These are phyloP conservation scores for Petrosia ficiformis DNA, from an alignment of 37 sponge, comb jelly and placozoan genomes.

Conservation along the genomic window DNA sequence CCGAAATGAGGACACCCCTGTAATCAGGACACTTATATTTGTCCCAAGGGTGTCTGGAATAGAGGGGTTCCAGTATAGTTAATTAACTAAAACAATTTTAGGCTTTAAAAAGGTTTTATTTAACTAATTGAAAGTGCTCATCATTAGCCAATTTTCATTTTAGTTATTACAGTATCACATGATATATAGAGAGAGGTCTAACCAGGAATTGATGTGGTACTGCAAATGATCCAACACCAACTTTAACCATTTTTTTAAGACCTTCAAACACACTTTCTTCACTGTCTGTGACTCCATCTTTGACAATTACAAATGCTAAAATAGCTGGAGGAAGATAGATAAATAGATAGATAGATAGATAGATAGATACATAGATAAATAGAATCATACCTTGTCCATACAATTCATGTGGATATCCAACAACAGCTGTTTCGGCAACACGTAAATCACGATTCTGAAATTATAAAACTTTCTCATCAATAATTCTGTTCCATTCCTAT, in stretches of 20 bases:
- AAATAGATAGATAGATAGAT: background rate
- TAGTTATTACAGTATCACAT: too few species aligned
- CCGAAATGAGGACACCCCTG: too few species aligned
- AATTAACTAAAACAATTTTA: too few species aligned
- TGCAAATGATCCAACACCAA: conserved; percentile 87
- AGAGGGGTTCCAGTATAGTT: too few species aligned
- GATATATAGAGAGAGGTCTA: too few species aligned
- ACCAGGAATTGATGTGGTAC: conserved; percentile 79
- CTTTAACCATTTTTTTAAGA: conserved; percentile 29
- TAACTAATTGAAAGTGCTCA: too few species aligned
- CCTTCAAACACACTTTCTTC: conserved; percentile 28
- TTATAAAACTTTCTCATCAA: too few species aligned
- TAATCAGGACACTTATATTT: too few species aligned
- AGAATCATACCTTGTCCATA: conserved; percentile 56
- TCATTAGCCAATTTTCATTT: too few species aligned
- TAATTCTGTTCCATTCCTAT: background rate
- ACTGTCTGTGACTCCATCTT: conserved; percentile 58
- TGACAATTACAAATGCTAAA: conserved; percentile 83
- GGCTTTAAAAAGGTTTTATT: too few species aligned
- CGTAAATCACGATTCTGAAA: conserved; percentile 64
- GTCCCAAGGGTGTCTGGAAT: too few species aligned
- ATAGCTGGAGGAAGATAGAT: conserved; percentile 12
- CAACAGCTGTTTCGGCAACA: conserved; percentile 91
- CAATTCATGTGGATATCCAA: conserved; percentile 61
- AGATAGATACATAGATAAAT: background rate